A percentile compares a stretch with the other conserved stretches of the same genome.
Evolutionary conservation across 2,113 vertebrate genomes (phyloP).

Genomic region (Mesitornis unicolor): DNA sequence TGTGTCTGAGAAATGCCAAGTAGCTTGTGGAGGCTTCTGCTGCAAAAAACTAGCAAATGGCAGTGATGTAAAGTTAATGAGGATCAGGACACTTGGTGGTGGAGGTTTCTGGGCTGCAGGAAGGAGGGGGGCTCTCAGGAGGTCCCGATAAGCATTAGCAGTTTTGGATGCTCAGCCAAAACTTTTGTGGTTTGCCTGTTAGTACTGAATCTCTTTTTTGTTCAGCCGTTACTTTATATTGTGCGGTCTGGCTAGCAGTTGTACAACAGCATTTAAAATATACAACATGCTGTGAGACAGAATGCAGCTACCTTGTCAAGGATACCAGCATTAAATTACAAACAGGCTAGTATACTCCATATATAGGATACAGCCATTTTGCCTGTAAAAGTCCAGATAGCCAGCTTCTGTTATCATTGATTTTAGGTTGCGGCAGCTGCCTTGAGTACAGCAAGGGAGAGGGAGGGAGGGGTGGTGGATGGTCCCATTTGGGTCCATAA

Average conservation of each 20-base stretch:
- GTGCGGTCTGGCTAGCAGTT: conserved; percentile 63
- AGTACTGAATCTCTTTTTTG: conserved; percentile 60
- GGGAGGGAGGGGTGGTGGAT: not conserved
- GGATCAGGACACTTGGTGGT: conserved; percentile 41
- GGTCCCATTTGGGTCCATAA: not conserved
- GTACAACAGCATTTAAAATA: conserved; percentile 68
- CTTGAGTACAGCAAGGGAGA: not conserved
- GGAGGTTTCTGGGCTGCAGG: conserved; percentile 37
- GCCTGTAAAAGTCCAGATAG: conserved; percentile 10
- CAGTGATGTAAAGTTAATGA: conserved; percentile 51
- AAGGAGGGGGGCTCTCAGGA: conserved; percentile 28
- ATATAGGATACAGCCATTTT: conserved; percentile 8
- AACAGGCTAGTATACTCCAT: conserved; percentile 12
- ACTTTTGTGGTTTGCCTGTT: conserved; percentile 58
- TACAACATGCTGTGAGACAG: conserved; percentile 68
- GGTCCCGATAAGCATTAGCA: conserved; percentile 58
- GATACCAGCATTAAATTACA: conserved; percentile 64
- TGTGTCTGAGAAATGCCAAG: conserved; percentile 26
- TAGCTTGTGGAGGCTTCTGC: not conserved
- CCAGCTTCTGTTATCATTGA: not conserved
- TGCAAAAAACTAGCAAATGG: not conserved
- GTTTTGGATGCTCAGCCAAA: conserved; percentile 59
- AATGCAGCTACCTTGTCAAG: conserved; percentile 68
- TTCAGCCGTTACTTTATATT: conserved; percentile 63
- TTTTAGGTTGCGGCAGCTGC: not conserved